Conservation (phyloP, 2,113 vertebrate species). For the Ammodytes marinus region DNA sequence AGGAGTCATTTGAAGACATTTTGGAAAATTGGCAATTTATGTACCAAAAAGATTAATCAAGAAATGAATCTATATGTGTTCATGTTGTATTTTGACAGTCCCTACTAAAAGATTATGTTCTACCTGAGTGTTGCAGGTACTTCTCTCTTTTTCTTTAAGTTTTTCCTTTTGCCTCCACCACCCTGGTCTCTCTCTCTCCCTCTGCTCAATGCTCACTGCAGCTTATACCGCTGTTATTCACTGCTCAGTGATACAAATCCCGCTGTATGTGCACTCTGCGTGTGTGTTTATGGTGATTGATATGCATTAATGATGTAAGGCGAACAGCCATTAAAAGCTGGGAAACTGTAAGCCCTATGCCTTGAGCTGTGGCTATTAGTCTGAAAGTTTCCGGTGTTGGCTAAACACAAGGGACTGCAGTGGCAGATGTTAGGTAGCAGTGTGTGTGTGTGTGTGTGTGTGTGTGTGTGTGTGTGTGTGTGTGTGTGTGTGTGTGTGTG, state of each 20-base stretch:
- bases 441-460: slow-evolving; percentile 40
- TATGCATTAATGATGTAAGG: slow-evolving; percentile 79
- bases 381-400: slow-evolving; percentile 78
- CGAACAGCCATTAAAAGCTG: slow-evolving; percentile 77
- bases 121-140: slow-evolving; percentile 21
- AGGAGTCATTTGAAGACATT: neutral
- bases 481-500: slow-evolving; percentile 22
- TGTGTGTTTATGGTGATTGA: slow-evolving; percentile 74
- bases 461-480: slow-evolving; percentile 40
- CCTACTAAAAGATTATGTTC: slow-evolving; percentile 2
- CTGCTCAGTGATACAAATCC: slow-evolving; percentile 67
- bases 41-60: neutral
- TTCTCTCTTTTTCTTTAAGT: slow-evolving; percentile 8
- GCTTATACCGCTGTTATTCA: slow-evolving; percentile 66
- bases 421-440: slow-evolving; percentile 76
- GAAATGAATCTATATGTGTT: too few species aligned
- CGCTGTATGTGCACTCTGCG: slow-evolving; percentile 36
- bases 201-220: slow-evolving; percentile 48
- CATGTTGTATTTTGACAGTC: neutral
- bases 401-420: slow-evolving; percentile 77
- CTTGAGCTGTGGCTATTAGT: slow-evolving; percentile 79
- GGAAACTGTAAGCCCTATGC: slow-evolving; percentile 71
- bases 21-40: neutral
- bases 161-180: slow-evolving; percentile 7
- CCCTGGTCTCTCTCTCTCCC: slow-evolving; percentile 27